phyloP scores from a whole-genome alignment of 2,797 vertebrate genomes.

The Agapornis canus region DNA sequence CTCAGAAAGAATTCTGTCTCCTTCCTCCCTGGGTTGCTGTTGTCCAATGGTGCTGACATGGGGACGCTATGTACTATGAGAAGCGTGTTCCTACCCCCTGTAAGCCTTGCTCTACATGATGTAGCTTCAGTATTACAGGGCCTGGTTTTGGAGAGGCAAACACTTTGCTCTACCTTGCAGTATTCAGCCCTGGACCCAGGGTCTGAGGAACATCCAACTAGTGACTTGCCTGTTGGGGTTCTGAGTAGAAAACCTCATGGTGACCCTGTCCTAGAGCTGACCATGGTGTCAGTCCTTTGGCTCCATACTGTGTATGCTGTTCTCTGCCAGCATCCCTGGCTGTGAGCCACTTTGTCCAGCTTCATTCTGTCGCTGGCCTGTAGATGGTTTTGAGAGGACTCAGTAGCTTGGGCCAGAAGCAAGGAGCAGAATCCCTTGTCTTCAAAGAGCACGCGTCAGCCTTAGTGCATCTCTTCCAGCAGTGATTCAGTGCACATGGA shows the following conservation, averaged over 20 bases:
- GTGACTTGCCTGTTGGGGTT: neutral
- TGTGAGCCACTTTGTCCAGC: fast-evolving
- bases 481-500: fast-evolving
- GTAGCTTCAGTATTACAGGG: neutral
- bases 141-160: neutral
- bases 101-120: fast-evolving
- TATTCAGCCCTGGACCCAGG: neutral
- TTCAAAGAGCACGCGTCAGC: fast-evolving
- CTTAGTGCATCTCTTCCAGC: neutral
- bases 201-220: neutral
- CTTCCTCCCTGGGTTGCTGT: neutral
- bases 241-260: neutral
- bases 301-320: neutral
- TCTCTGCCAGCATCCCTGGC: neutral
- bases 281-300: neutral
- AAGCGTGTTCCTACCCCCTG: neutral
- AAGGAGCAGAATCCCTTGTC: neutral
- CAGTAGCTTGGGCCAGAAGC: neutral
- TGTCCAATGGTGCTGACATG: fast-evolving
- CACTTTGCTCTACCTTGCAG: fast-evolving
- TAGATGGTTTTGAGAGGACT: neutral
- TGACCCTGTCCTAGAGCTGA: neutral
- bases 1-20: neutral
- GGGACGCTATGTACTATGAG: neutral
- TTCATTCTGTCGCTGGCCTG: neutral